These are phyloP conservation scores for Druceiella hillmani DNA, from an alignment of 2,888 invertebrate species.

Conservation along the genomic window DNA sequence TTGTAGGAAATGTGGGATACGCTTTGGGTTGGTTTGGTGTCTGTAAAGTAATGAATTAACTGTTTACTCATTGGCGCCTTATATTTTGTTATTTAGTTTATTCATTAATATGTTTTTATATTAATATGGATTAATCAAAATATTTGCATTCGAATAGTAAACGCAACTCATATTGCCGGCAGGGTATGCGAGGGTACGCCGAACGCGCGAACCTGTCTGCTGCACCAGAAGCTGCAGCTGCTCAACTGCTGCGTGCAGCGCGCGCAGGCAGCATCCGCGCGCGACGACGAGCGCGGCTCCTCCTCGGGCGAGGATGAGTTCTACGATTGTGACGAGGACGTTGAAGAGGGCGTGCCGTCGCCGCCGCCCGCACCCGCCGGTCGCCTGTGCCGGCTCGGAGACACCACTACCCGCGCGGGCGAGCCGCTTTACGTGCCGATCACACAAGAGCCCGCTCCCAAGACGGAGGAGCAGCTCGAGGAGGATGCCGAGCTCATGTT, in stretches of 20 bases:
- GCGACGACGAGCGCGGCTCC: conserved; percentile 33
- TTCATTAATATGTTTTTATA: no score
- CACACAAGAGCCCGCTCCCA: conserved; percentile 84
- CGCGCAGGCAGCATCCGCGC: conserved; percentile 41
- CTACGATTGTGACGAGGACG: conserved; percentile 68
- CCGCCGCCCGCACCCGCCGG: conserved; percentile 37
- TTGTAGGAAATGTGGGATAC: no score
- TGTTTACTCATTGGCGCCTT: no score
- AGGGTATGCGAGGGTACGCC: conserved; percentile 79
- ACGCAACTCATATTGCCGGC: no score
- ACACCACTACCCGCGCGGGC: conserved; percentile 39
- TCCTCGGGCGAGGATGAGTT: conserved; percentile 62
- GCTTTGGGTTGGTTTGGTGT: no score
- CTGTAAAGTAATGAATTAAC: no score
- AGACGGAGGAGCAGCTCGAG: conserved; percentile 95
- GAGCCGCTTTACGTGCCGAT: conserved; percentile 41
- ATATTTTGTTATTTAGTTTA: no score
- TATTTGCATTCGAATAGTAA: no score
- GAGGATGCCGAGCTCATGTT: conserved; percentile 89
- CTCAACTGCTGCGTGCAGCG: conserved; percentile 73
- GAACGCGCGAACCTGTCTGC: conserved; percentile 81
- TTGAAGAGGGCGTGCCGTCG: conserved; percentile 41
- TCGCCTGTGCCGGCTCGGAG: conserved; percentile 35
- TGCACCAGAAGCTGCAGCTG: conserved; percentile 94
- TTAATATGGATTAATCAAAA: no score